A percentile compares a stretch with the other conserved stretches of the same genome.
These are phyloP conservation scores for Eilema sororculum DNA, from an alignment of 2,888 invertebrate species.

Conservation along the genomic window DNA sequence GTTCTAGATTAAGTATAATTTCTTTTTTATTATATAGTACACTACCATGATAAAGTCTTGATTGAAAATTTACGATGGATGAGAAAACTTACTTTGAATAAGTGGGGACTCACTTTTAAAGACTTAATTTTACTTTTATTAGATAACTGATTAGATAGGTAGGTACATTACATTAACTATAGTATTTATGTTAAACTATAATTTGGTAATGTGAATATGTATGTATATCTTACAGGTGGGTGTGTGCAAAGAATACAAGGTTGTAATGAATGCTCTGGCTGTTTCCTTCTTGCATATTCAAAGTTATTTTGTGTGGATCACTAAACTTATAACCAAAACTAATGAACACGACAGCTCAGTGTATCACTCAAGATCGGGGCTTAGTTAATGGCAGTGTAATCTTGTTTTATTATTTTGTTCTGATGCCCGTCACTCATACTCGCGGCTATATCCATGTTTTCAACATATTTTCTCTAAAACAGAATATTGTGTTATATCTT, in stretches of 20 bases:
- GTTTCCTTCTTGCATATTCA: no score
- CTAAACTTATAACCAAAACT: no score
- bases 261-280: no score
- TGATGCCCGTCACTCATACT: neutral
- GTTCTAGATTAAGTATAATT: constrained; percentile 32
- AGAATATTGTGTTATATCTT: neutral
- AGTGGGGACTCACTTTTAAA: no score
- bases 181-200: neutral
- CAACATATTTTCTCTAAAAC: neutral
- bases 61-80: neutral
- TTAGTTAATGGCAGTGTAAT: neutral
- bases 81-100: constrained; percentile 4
- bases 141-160: no score
- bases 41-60: neutral
- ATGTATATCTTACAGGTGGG: no score
- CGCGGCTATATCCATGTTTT: neutral
- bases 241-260: no score
- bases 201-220: no score
- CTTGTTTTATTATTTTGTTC: neutral
- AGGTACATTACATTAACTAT: no score
- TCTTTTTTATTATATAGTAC: constrained; percentile 33
- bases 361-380: no score
- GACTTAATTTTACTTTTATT: neutral
- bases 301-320: no score
- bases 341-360: no score